Conservation (phyloP, 2,888 invertebrate species). For the Corythucha ciliata region DNA sequence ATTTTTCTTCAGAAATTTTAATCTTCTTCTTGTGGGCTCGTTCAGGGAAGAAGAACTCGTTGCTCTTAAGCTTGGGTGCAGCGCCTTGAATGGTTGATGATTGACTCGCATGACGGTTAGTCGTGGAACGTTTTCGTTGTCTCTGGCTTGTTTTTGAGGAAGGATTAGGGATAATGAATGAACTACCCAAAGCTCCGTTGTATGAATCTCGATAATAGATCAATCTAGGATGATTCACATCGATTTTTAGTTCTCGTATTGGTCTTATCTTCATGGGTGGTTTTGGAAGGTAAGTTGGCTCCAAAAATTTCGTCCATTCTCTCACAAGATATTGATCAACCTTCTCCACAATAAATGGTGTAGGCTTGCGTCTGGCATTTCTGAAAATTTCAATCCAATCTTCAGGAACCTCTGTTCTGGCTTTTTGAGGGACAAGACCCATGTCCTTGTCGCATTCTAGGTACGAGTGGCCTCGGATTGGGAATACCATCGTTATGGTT, state of each 20-base stretch:
- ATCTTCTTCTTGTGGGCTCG: too few relatives aligned
- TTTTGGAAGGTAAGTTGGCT: not conserved
- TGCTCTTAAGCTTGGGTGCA: too few relatives aligned
- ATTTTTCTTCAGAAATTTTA: too few relatives aligned
- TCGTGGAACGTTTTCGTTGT: too few relatives aligned
- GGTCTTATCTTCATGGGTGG: conserved; percentile 1
- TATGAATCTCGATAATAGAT: not conserved
- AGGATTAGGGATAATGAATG: not conserved
- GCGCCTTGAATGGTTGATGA: too few relatives aligned
- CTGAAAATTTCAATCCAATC: conserved; percentile 2
- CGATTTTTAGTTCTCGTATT: not conserved
- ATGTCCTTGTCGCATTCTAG: conserved; percentile 27
- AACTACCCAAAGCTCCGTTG: not conserved
- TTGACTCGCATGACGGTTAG: too few relatives aligned
- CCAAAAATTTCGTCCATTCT: too few relatives aligned
- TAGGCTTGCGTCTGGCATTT: not conserved
- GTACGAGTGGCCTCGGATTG: conserved; percentile 28
- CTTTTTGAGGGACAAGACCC: conserved; percentile 16
- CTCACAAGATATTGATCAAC: conserved; percentile 1
- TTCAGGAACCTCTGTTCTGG: conserved; percentile 19
- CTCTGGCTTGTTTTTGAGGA: too few relatives aligned
- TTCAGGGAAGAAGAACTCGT: too few relatives aligned
- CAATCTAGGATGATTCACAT: not conserved
- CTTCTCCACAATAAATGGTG: not conserved
- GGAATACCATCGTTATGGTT: conserved; percentile 19